phyloP scores from a whole-genome alignment of 64 coral and sea anemone species.

The Porites australiensis region DNA sequence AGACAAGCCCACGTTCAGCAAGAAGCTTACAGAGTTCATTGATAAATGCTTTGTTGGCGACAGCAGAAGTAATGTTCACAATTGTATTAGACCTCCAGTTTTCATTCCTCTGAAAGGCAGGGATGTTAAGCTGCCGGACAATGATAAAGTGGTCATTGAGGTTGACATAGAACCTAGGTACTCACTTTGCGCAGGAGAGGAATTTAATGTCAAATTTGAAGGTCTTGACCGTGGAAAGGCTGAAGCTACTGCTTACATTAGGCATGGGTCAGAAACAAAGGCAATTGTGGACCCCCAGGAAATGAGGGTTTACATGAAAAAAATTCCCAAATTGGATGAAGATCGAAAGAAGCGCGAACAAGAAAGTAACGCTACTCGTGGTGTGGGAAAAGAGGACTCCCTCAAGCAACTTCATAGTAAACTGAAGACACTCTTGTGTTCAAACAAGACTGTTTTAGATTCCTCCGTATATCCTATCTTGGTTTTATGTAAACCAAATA shows the following conservation, averaged over 20 bases:
- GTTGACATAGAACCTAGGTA: constrained; percentile 65
- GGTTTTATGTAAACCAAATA: constrained; percentile 57
- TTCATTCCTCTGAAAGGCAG: constrained; percentile 1
- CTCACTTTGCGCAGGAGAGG: neutral
- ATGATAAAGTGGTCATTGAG: constrained; percentile 46
- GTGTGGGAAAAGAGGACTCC: neutral
- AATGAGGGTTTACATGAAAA: neutral
- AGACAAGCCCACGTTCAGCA: constrained; percentile 3
- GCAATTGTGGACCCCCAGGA: neutral
- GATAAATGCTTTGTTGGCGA: constrained; percentile 57
- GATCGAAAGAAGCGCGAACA: constrained; percentile 9
- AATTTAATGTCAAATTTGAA: constrained; percentile 32
- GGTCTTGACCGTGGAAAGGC: neutral
- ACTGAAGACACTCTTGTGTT: constrained; percentile 35
- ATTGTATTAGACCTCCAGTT: constrained; percentile 67
- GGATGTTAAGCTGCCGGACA: neutral
- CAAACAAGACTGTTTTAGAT: constrained; percentile 46
- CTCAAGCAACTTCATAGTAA: constrained; percentile 10
- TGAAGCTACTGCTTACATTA: constrained; percentile 4
- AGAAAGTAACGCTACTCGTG: neutral
- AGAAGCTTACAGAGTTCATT: constrained; percentile 65
- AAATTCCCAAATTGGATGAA: constrained; percentile 27
- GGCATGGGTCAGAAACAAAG: constrained; percentile 38
- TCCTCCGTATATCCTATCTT: constrained; percentile 60
- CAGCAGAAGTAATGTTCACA: constrained; percentile 49